Percentiles rank a stretch among this genome's conserved stretches.
Evolutionary conservation across 2,113 vertebrate species (phyloP).

Genomic region (Seriola aureovittata): DNA sequence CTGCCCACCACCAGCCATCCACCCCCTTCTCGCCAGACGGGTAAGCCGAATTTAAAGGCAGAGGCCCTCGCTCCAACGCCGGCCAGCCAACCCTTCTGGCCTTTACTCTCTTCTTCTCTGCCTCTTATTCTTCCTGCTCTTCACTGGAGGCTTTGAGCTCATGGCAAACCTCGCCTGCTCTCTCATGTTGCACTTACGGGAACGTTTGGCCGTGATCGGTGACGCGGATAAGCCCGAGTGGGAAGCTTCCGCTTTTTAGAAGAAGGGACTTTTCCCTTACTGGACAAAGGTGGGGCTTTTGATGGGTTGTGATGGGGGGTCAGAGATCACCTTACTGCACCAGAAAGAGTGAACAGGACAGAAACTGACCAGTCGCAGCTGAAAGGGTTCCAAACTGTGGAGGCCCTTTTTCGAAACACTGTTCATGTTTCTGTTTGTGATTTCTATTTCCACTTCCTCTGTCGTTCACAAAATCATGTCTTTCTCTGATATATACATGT

Average conservation of each 20-base stretch:
- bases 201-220: slow-evolving; percentile 22
- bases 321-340: slow-evolving; percentile 4
- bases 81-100: slow-evolving; percentile 18
- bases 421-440: slow-evolving; percentile 26
- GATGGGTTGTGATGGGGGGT: slow-evolving; percentile 4
- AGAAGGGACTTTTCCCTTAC: background rate
- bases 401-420: slow-evolving; percentile 18
- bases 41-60: slow-evolving; percentile 76
- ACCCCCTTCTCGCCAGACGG: slow-evolving; percentile 89
- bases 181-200: slow-evolving; percentile 55
- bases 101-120: slow-evolving; percentile 40
- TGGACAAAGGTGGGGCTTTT: background rate
- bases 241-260: slow-evolving; percentile 1
- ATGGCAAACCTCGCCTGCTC: slow-evolving; percentile 18
- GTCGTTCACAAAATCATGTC: slow-evolving; percentile 46
- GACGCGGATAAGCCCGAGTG: slow-evolving; percentile 1
- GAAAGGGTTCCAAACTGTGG: slow-evolving; percentile 18
- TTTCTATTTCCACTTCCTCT: slow-evolving; percentile 61
- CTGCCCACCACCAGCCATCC: slow-evolving; percentile 76
- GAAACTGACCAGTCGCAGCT: slow-evolving; percentile 6
- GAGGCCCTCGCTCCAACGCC: background rate
- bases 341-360: slow-evolving; percentile 15
- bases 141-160: slow-evolving; percentile 63
- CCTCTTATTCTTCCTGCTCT: slow-evolving; percentile 61
- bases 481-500: slow-evolving; percentile 71